phyloP scores from a whole-genome alignment of 2,888 invertebrate genomes.

The Ormyrus nitidulus region DNA sequence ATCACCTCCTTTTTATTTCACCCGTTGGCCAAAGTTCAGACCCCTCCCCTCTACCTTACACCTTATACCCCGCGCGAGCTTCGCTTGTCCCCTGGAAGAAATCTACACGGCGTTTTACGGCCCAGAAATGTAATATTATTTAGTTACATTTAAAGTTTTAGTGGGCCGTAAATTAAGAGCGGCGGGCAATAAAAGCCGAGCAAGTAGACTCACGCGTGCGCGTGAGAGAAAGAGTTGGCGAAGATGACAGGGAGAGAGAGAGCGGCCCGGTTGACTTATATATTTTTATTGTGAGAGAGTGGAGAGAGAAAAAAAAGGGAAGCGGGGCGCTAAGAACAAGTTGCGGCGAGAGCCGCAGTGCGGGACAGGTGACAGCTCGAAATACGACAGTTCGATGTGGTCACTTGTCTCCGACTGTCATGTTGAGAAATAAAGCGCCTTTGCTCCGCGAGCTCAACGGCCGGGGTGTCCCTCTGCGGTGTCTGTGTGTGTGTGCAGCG shows the following conservation, averaged over 20 bases:
- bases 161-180: conserved; percentile 47
- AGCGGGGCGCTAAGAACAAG: conserved; percentile 55
- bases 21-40: not conserved
- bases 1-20: conserved; percentile 26
- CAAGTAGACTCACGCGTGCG: conserved; percentile 12
- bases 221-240: conserved; percentile 39
- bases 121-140: conserved; percentile 49
- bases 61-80: not conserved
- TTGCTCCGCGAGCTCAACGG: conserved; percentile 42
- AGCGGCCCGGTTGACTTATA: conserved; percentile 14
- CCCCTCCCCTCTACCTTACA: not conserved
- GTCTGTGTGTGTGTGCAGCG: not conserved
- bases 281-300: conserved; percentile 35
- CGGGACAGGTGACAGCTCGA: conserved; percentile 66
- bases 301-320: not conserved
- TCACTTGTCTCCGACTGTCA: conserved; percentile 69
- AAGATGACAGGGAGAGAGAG: conserved; percentile 32
- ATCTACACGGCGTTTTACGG: conserved; percentile 17
- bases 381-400: conserved; percentile 70
- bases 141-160: conserved; percentile 53
- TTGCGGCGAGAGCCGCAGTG: conserved; percentile 17
- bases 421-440: conserved; percentile 66
- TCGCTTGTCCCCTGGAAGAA: conserved; percentile 6
- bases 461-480: conserved; percentile 34
- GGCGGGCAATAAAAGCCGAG: conserved; percentile 39